Evolutionary conservation across 2,888 invertebrate genomes (phyloP).

Genomic region (Caradrina kadenii): DNA sequence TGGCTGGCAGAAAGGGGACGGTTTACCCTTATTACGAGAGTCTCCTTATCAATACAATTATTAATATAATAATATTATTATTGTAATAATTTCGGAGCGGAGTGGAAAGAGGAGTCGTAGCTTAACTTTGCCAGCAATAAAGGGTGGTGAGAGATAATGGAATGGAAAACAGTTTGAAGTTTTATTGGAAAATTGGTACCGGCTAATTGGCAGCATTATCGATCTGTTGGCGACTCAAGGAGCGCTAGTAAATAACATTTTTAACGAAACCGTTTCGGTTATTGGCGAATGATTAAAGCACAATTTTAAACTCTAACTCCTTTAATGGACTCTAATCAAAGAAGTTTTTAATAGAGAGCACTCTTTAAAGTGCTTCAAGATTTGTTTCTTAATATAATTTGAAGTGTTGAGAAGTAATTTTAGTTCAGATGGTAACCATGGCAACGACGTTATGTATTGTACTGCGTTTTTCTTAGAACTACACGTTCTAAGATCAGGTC

Average conservation of each 20-base stretch:
- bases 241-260: slow-evolving; percentile 75
- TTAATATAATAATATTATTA: slow-evolving; percentile 91
- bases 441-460: slow-evolving; percentile 18
- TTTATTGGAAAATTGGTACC: slow-evolving; percentile 90
- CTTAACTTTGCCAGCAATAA: slow-evolving; percentile 90
- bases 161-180: slow-evolving; percentile 91
- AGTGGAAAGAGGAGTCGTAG: slow-evolving; percentile 86
- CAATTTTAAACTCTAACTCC: slow-evolving; percentile 67
- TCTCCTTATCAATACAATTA: slow-evolving; percentile 91
- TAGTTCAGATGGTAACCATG: slow-evolving; percentile 14
- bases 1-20: slow-evolving; percentile 90
- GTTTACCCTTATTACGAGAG: slow-evolving; percentile 91
- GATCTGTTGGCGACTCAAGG: slow-evolving; percentile 83
- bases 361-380: slow-evolving; percentile 65
- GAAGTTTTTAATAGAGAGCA: slow-evolving; percentile 67
- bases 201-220: slow-evolving; percentile 90
- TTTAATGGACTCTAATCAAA: slow-evolving; percentile 67
- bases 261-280: slow-evolving; percentile 72
- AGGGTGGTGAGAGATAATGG: slow-evolving; percentile 90
- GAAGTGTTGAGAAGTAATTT: slow-evolving; percentile 51
- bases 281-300: slow-evolving; percentile 65
- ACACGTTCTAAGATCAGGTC: not conserved
- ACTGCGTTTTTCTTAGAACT: slow-evolving; percentile 13
- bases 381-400: slow-evolving; percentile 67
- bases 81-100: slow-evolving; percentile 89